Evolutionary conservation across 1,140 invertebrate genomes (phyloP).

Genomic region (Vanessa atalanta): DNA sequence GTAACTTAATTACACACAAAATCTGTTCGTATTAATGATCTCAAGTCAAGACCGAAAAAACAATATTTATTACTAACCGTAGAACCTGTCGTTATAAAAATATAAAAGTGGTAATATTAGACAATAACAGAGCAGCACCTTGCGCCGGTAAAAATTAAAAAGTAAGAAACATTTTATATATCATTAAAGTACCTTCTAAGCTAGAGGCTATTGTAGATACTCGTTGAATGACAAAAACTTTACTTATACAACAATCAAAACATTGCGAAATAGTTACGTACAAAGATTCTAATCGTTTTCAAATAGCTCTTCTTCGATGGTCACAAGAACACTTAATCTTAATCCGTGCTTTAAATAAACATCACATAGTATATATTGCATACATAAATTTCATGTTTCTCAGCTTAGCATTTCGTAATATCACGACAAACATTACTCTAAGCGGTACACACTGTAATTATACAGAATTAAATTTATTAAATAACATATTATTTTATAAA

Average conservation of each 20-base stretch:
- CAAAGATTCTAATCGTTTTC: conserved; percentile 5
- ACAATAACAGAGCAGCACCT: too few species aligned
- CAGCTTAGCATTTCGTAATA: not conserved
- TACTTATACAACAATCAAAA: not conserved
- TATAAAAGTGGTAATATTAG: not conserved
- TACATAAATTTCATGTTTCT: not conserved
- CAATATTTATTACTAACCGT: not conserved
- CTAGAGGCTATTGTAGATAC: too few species aligned
- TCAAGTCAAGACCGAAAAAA: not conserved
- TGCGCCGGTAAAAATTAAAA: too few species aligned
- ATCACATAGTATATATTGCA: not conserved
- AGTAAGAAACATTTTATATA: too few species aligned
- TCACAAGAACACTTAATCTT: not conserved
- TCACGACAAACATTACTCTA: not conserved
- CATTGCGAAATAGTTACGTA: conserved; percentile 2
- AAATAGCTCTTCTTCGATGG: conserved; percentile 1
- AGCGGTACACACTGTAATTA: not conserved
- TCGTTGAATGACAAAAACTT: not conserved
- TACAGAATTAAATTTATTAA: not conserved
- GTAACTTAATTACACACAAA: conserved; percentile 4
- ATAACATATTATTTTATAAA: too few species aligned
- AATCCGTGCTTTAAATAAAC: conserved; percentile 14
- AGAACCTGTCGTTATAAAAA: not conserved
- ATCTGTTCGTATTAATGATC: not conserved
- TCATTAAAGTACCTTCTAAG: too few species aligned